phyloP scores from a whole-genome alignment of 2,797 vertebrate species.

The Erithacus rubecula region DNA sequence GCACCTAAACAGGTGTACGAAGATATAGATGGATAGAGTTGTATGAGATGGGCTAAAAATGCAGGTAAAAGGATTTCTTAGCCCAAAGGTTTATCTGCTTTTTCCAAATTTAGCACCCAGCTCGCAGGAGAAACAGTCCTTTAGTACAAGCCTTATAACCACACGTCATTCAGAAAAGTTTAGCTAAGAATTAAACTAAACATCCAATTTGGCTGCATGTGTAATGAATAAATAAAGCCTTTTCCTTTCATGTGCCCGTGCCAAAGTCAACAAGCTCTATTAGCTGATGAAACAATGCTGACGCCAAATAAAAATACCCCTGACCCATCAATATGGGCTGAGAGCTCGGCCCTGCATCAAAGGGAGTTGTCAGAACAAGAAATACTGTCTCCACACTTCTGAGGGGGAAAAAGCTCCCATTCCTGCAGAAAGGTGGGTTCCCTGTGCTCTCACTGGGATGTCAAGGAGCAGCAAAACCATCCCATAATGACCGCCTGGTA shows the following conservation, averaged over 20 bases:
- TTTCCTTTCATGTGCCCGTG: slow-evolving; percentile 1
- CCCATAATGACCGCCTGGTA: accelerated
- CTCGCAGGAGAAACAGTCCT: neutral
- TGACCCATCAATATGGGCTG: slow-evolving; percentile 45
- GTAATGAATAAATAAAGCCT: slow-evolving; percentile 59
- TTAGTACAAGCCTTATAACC: slow-evolving; percentile 2
- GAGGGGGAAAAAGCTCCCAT: neutral
- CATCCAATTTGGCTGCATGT: neutral
- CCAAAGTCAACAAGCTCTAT: slow-evolving; percentile 59
- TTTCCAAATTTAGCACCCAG: neutral
- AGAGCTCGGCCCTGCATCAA: slow-evolving; percentile 25
- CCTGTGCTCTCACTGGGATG: neutral
- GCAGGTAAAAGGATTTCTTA: neutral
- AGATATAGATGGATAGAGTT: neutral
- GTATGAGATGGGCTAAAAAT: neutral
- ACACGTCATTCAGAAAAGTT: slow-evolving; percentile 45
- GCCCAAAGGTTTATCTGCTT: neutral
- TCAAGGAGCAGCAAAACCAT: neutral
- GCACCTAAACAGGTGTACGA: neutral
- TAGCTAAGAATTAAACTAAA: slow-evolving; percentile 56
- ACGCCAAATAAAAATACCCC: slow-evolving; percentile 55
- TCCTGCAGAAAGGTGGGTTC: neutral
- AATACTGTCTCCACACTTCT: neutral
- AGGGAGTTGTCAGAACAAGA: neutral
- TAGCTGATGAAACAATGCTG: slow-evolving; percentile 64